Evolutionary conservation across 1,140 invertebrate genomes (phyloP).

Genomic region (Epicauta chinensis): DNA sequence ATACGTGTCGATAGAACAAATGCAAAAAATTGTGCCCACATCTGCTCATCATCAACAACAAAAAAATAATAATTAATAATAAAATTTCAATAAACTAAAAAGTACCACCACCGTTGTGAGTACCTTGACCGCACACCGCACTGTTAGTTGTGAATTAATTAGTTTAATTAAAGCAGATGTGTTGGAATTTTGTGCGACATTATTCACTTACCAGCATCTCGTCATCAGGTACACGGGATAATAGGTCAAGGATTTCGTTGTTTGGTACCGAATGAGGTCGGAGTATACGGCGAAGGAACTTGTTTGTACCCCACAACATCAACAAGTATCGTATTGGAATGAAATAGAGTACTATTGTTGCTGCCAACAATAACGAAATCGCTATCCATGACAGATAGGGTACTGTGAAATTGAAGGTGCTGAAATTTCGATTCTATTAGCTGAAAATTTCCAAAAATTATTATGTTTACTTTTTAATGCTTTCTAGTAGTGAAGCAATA

Average conservation of each 20-base stretch:
- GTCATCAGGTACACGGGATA: constrained; percentile 93
- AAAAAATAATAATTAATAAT: too few relatives aligned
- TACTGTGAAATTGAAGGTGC: constrained; percentile 95
- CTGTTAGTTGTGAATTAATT: too few relatives aligned
- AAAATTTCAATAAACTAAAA: too few relatives aligned
- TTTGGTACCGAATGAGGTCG: constrained; percentile 93
- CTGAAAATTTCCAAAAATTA: constrained; percentile 2
- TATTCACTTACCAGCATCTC: constrained; percentile 72
- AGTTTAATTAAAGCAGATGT: constrained; percentile 4
- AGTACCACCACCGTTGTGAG: too few relatives aligned
- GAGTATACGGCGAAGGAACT: constrained; percentile 91
- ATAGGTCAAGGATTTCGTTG: constrained; percentile 93
- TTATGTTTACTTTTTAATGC: constrained; percentile 77
- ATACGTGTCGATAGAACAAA: constrained; percentile 34
- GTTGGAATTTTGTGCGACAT: constrained; percentile 7
- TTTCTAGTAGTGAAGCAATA: constrained; percentile 85
- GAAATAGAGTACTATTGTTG: constrained; percentile 75
- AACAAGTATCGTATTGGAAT: constrained; percentile 88
- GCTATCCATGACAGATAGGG: constrained; percentile 93
- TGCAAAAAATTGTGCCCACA: constrained; percentile 38
- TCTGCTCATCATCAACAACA: constrained; percentile 22
- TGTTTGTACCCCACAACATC: constrained; percentile 85
- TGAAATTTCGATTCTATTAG: constrained; percentile 54
- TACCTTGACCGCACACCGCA: too few relatives aligned
- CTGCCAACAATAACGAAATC: constrained; percentile 66